A percentile compares a stretch with the other conserved stretches of the same genome.
Evolutionary conservation across 2,888 invertebrate genomes (phyloP).

Genomic region (Cryptops parisi): DNA sequence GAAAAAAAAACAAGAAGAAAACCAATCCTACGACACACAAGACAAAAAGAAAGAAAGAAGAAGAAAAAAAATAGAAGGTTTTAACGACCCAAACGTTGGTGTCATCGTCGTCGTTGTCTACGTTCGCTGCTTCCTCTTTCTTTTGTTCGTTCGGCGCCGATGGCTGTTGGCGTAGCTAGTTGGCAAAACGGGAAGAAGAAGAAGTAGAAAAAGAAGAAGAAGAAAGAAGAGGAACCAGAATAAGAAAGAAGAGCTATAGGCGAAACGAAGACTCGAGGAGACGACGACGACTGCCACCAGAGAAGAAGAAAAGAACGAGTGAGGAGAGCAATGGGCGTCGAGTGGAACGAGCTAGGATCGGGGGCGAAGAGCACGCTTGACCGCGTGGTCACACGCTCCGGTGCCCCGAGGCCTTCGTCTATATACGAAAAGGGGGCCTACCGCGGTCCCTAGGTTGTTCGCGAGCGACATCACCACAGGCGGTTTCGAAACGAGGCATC

Average conservation of each 20-base stretch:
- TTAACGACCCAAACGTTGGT: no score
- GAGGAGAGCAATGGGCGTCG: slow-evolving; percentile 1
- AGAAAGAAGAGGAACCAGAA: slow-evolving; percentile 21
- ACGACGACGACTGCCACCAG: no score
- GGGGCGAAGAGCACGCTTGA: slow-evolving; percentile 5
- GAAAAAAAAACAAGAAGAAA: no score
- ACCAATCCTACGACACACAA: no score
- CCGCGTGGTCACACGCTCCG: slow-evolving; percentile 12
- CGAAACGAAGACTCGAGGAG: slow-evolving; percentile 7
- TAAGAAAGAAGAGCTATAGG: slow-evolving; percentile 21
- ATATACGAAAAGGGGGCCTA: slow-evolving; percentile 53
- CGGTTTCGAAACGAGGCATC: no score
- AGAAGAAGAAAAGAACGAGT: background rate
- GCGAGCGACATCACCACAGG: no score
- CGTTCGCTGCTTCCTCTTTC: no score
- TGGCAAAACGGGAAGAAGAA: slow-evolving; percentile 11
- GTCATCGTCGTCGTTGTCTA: no score
- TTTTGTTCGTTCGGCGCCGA: no score
- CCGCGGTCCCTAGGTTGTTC: no score
- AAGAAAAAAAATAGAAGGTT: no score
- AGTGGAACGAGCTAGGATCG: slow-evolving; percentile 3
- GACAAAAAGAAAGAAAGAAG: slow-evolving; percentile 27
- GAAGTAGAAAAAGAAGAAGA: slow-evolving; percentile 10
- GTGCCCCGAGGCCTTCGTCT: slow-evolving; percentile 31
- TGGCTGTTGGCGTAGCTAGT: slow-evolving; percentile 1